Conservation (phyloP, 2,888 invertebrate species). For the Germaria angustata region DNA sequence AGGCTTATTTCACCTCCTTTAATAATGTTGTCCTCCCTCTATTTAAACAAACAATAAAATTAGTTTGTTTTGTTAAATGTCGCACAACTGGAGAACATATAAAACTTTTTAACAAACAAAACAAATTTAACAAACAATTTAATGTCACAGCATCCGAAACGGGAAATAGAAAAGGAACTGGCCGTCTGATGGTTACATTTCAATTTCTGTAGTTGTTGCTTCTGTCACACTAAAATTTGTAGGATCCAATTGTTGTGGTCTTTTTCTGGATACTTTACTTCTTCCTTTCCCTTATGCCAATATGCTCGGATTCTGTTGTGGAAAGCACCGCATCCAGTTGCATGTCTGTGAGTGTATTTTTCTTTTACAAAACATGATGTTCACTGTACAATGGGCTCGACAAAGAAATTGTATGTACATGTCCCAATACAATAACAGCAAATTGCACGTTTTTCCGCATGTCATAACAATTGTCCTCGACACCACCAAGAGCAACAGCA, state of each 20-base stretch:
- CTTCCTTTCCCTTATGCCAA: neutral
- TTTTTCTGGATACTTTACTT: neutral
- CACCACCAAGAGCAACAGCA: neutral
- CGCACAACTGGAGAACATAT: neutral
- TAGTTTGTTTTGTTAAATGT: neutral
- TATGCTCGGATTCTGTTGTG: neutral
- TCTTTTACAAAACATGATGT: neutral
- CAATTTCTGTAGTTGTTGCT: neutral
- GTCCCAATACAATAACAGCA: constrained; percentile 18
- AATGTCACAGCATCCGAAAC: constrained; percentile 13
- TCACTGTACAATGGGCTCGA: neutral
- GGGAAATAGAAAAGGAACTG: constrained; percentile 26
- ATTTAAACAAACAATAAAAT: neutral
- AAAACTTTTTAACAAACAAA: neutral
- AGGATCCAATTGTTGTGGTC: neutral
- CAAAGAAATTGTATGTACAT: neutral
- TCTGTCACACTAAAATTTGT: neutral
- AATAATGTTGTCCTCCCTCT: neutral
- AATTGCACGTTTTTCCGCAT: constrained; percentile 48
- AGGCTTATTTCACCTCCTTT: too few species aligned
- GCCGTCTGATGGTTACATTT: neutral
- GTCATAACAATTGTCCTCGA: constrained; percentile 34
- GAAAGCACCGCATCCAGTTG: neutral
- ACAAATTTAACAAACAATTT: constrained; percentile 5
- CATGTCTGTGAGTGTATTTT: neutral